These are phyloP conservation scores for Diplogasteroides magnus DNA, from an alignment of 1,140 invertebrate genomes.

Conservation along the genomic window DNA sequence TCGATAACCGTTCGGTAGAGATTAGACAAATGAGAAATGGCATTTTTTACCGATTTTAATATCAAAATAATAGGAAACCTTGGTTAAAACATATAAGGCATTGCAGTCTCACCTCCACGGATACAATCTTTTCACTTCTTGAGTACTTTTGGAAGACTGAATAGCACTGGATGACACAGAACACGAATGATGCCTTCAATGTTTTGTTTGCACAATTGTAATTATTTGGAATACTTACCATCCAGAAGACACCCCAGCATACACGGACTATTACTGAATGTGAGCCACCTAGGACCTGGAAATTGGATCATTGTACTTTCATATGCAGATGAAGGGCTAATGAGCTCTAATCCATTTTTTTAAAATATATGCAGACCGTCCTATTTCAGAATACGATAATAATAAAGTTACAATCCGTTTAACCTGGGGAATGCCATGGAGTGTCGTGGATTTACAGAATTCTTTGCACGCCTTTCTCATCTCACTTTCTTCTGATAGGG, in stretches of 20 bases:
- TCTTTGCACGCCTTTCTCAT: constrained; percentile 1
- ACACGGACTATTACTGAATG: too few relatives aligned
- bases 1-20: too few relatives aligned
- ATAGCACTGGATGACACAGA: constrained; percentile 20
- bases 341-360: neutral
- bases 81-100: too few relatives aligned
- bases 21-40: too few relatives aligned
- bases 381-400: neutral
- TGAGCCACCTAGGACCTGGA: constrained; percentile 7
- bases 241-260: constrained; percentile 25
- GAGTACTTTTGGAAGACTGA: constrained; percentile 31
- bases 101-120: constrained; percentile 47
- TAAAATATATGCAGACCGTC: constrained; percentile 4
- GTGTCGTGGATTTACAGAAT: constrained; percentile 25
- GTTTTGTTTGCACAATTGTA: too few relatives aligned
- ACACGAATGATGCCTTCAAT: constrained; percentile 10
- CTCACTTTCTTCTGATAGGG: neutral
- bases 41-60: too few relatives aligned
- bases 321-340: neutral
- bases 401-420: neutral
- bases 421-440: constrained; percentile 34
- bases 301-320: constrained; percentile 9
- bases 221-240: too few relatives aligned
- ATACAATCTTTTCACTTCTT: constrained; percentile 50
- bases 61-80: too few relatives aligned